These are phyloP conservation scores for Penaeus chinensis DNA, from an alignment of 1,140 invertebrate genomes.

Conservation along the genomic window DNA sequence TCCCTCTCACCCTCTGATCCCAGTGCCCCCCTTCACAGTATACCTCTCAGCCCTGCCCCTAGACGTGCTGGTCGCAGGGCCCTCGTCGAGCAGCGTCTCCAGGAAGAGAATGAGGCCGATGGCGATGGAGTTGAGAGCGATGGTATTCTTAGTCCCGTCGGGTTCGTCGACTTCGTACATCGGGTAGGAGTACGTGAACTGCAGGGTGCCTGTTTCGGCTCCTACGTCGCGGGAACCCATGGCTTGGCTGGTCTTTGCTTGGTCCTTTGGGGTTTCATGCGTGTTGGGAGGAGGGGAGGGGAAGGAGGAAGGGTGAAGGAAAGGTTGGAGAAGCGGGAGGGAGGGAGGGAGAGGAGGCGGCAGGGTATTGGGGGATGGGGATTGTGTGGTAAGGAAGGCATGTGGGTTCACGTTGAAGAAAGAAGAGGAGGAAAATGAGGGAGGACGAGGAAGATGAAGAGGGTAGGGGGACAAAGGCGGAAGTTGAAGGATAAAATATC, in stretches of 20 bases:
- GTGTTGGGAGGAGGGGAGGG: background rate
- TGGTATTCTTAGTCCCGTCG: conserved; percentile 7
- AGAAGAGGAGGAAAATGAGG: background rate
- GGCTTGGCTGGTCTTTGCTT: background rate
- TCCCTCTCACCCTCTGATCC: background rate
- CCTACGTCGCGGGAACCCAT: conserved; percentile 6
- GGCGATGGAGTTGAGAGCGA: conserved; percentile 19
- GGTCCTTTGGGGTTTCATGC: background rate
- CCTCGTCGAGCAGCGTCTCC: conserved; percentile 21
- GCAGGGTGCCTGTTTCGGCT: conserved; percentile 11
- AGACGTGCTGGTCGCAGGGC: background rate
- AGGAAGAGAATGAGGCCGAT: conserved; percentile 35
- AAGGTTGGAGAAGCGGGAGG: no score
- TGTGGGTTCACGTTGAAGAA: background rate
- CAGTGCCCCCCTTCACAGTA: background rate
- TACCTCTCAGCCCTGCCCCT: background rate
- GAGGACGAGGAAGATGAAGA: background rate
- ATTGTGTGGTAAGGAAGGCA: no score
- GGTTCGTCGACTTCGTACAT: conserved; percentile 15
- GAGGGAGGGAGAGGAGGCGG: no score
- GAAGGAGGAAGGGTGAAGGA: background rate
- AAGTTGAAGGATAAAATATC: no score
- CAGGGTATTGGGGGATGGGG: no score
- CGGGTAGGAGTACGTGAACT: conserved; percentile 11
- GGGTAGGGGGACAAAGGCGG: no score